Evolutionary conservation across 2,113 vertebrate species (phyloP), one percentile per base, ranked within the genome.

Genomic region (Leucosticte australis): DNA sequence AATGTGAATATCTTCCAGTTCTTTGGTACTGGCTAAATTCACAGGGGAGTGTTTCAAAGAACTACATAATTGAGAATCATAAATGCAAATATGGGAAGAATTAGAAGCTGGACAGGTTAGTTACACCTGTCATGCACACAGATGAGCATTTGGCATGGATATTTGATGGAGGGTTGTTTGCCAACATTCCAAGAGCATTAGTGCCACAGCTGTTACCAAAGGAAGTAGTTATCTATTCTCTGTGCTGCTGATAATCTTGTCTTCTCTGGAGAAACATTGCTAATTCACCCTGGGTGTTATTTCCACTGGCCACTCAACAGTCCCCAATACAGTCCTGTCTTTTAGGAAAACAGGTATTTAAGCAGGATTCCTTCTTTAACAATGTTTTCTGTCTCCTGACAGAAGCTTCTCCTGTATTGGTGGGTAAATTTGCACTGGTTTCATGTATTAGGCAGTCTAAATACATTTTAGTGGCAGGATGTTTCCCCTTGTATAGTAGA

Each of bases 101-200:
- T 64, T 78, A 94, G 91, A 39, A 82, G 19, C 49, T 64, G 49
- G 74, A 31, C 30, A 74, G 41, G 90, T 82, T 91, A 91, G 44
- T 85, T 79, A 73, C 24, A 83, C 78, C 65, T 95, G 74, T 76
- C 52, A 41, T 47, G 41, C 19, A 31, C 30, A 47, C 26, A 88
- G 75, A 57, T 35, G 63, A 94, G 46, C 12, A 21, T 42, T 92
- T 95, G 75, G 84, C 62, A 62, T 30, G 24, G 78, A 50, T 73
- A 52, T 73, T 63, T 88, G 75, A 64, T 68, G 12, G 31, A 73
- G 14, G 4, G 19, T 73, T 68, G 33, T 83, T 76, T 80, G 78
- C 44, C 63, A 88, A 3, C 37, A 27, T 44, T 91, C 42, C 37
- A 37, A 67, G 62, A 60, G 37, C 65, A 53, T 83, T 80, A 69